Evolutionary conservation across 2,888 invertebrate species (phyloP).

Genomic region (Apodemia hepburni): DNA sequence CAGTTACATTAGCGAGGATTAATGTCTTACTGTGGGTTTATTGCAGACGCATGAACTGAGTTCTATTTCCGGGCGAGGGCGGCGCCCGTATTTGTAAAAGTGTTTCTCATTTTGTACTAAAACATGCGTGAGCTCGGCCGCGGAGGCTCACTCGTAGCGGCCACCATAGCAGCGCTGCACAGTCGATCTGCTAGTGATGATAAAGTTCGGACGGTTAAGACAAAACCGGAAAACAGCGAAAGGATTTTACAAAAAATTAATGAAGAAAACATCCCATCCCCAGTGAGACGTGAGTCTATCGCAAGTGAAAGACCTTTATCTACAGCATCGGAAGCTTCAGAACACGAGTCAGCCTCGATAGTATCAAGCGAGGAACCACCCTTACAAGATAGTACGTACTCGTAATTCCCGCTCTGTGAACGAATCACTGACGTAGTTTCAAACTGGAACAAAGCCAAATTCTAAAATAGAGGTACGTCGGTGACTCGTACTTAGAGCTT

Average conservation of each 20-base stretch:
- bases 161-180: conserved; percentile 73
- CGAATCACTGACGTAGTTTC: conserved; percentile 71
- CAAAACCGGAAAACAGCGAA: conserved; percentile 52
- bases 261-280: conserved; percentile 41
- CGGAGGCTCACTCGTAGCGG: conserved; percentile 81
- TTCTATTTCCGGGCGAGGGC: conserved; percentile 76
- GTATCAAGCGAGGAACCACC: conserved; percentile 76
- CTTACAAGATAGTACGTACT: conserved; percentile 66
- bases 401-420: conserved; percentile 57
- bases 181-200: conserved; percentile 59
- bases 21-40: conserved; percentile 43
- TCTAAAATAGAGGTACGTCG: conserved; percentile 71
- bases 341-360: conserved; percentile 71
- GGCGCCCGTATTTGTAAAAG: conserved; percentile 67
- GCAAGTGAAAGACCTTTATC: conserved; percentile 70
- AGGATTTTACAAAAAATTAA: conserved; percentile 49
- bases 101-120: conserved; percentile 71
- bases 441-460: conserved; percentile 74
- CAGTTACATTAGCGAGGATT: conserved; percentile 51
- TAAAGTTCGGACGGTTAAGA: conserved; percentile 45
- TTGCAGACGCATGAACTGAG: conserved; percentile 59
- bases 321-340: conserved; percentile 71
- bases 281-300: conserved; percentile 55
- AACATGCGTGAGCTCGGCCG: conserved; percentile 79
- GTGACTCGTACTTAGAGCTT: conserved; percentile 69